Percentiles rank a stretch among this genome's conserved stretches.
Evolutionary conservation across 2,113 vertebrate species (phyloP).

Genomic region (Leptodactylus fuscus): DNA sequence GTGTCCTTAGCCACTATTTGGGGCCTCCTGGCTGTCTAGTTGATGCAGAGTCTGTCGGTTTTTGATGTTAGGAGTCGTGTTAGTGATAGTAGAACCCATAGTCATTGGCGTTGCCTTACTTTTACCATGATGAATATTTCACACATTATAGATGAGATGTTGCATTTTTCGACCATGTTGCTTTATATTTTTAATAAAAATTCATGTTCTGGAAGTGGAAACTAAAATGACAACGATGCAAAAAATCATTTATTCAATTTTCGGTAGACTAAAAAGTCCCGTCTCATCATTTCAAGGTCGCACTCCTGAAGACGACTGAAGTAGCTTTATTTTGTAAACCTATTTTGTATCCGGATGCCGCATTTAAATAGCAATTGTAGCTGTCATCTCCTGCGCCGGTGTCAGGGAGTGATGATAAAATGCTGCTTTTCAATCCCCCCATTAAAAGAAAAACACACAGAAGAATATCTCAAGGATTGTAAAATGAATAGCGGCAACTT

Average conservation of each 20-base stretch:
- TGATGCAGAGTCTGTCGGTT: no score
- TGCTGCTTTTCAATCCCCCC: not conserved
- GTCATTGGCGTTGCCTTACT: no score
- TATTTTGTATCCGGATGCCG: slow-evolving; percentile 16
- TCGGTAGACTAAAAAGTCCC: slow-evolving; percentile 15
- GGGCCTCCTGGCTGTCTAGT: no score
- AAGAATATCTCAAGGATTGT: slow-evolving; percentile 39
- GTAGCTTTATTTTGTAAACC: not conserved
- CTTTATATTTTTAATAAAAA: not conserved
- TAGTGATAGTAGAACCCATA: no score
- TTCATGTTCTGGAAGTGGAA: not conserved
- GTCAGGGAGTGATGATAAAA: slow-evolving; percentile 43
- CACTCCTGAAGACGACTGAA: not conserved
- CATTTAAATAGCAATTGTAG: slow-evolving; percentile 19
- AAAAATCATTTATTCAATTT: slow-evolving; percentile 19
- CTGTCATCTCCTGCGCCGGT: slow-evolving; percentile 4
- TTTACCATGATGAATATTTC: no score
- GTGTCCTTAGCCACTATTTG: no score
- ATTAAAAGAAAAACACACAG: slow-evolving; percentile 26
- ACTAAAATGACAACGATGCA: not conserved
- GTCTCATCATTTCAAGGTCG: slow-evolving; percentile 15
- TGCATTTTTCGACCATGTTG: not conserved
- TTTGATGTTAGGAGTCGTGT: no score
- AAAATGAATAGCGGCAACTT: slow-evolving; percentile 31
- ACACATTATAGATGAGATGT: not conserved